Evolutionary conservation across 2,888 invertebrate species (phyloP), one percentile per base, ranked within the genome.

Genomic region (Dorcus parallelipipedus): DNA sequence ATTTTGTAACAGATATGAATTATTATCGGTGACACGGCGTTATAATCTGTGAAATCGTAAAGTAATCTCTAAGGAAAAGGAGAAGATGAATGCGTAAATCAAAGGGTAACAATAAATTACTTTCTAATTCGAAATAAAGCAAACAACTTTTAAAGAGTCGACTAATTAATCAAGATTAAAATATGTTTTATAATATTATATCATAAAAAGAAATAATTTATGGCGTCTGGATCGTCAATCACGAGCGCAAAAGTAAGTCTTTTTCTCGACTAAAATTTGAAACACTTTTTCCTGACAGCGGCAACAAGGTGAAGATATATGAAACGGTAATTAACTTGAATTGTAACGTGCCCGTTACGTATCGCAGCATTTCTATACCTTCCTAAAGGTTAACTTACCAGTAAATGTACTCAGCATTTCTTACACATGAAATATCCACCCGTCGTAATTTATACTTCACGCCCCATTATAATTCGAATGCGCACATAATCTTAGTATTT

Each of bases 261-360:
- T 61, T 55, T 59, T 57, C 45, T 58, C 55, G n/a, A 42, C 40
- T 55, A 23, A 56, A 61, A 59, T 61, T 60, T 60, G 59, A 62
- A 61, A 59, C 60, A 64, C 56, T 52, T 58, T 51, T 53, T 56
- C 58, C 49, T 65, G 65, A 65, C 67, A 66, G 63, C 61, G 58
- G 53, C 60, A 65, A 64, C 66, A 56, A 65, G 65, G 63, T 62
- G 54, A 59, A 66, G 65, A 69, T 69, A 67, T 64, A 67, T 69
- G 67, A 65, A 62, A 62, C 60, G 60, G 64, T 63, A 67, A 69
- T 69, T 69, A 69, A 69, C 67, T 67, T 67, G 66, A 67, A 68
- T 67, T 68, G 66, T 67, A 61, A 59, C 63, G 60, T 63, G 64
- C 58, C 52, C 60, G 62, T 61, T 67, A 65, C 65, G 62, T 56